Percentiles rank a stretch among this genome's conserved stretches.
Conservation (phyloP, 2,113 vertebrate genomes). For the Psammodynastes pulverulentus region DNA sequence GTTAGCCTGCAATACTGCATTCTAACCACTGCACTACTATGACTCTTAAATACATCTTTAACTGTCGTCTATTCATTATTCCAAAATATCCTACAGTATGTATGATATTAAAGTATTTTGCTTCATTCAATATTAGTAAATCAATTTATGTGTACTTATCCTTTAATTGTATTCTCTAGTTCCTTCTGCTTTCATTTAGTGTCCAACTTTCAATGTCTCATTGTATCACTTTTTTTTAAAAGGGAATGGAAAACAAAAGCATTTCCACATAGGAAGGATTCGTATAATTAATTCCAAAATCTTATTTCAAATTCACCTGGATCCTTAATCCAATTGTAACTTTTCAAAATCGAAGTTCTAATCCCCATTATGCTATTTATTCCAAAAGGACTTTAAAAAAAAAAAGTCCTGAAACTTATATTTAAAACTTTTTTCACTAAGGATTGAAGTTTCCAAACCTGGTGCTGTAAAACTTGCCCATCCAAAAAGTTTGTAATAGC, state of each 20-base stretch:
- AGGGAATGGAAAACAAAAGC: not conserved
- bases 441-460: not conserved
- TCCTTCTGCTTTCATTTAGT: not conserved
- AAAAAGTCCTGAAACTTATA: not conserved
- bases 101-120: not conserved
- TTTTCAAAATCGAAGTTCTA: not conserved
- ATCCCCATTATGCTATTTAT: not conserved
- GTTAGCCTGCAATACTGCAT: too few species aligned
- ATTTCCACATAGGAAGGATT: not conserved
- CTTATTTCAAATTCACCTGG: not conserved
- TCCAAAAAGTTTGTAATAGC: not conserved
- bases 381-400: too few species aligned
- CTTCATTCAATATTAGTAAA: not conserved
- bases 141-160: not conserved
- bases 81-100: not conserved
- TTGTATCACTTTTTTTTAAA: not conserved
- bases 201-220: not conserved
- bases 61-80: not conserved
- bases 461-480: not conserved
- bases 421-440: not conserved
- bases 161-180: not conserved
- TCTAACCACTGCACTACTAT: too few species aligned
- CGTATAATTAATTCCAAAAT: not conserved
- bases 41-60: not conserved
- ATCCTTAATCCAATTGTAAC: not conserved